phyloP scores from a whole-genome alignment of 2,888 invertebrate species.

The Machimus atricapillus region DNA sequence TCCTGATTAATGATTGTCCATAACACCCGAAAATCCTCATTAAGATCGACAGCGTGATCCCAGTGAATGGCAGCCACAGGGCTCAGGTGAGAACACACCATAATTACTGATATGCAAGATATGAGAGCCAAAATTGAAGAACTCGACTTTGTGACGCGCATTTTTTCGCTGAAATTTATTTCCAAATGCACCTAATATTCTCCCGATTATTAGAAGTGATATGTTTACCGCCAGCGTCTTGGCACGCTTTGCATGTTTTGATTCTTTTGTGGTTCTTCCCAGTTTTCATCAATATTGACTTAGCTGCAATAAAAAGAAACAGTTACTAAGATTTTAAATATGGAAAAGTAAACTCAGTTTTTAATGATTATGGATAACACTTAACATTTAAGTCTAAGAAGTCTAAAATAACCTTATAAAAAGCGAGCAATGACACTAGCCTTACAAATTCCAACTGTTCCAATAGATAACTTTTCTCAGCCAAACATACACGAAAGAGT shows the following conservation, averaged over 20 bases:
- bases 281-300: background rate
- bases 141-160: background rate
- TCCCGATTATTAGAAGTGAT: background rate
- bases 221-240: background rate
- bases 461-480: too few relatives aligned
- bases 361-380: too few relatives aligned
- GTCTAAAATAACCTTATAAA: too few relatives aligned
- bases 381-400: background rate
- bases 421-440: too few relatives aligned
- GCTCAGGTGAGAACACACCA: conserved; percentile 25
- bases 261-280: background rate
- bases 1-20: conserved; percentile 79
- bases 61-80: conserved; percentile 60
- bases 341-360: too few relatives aligned
- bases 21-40: conserved; percentile 69
- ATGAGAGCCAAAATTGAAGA: conserved; percentile 28
- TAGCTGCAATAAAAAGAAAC: background rate
- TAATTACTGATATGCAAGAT: conserved; percentile 25
- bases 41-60: conserved; percentile 67
- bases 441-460: too few relatives aligned
- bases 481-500: too few relatives aligned
- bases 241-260: background rate
- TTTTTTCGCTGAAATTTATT: background rate
- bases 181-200: background rate
- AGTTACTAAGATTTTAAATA: background rate